Evolutionary conservation across 2,888 invertebrate species (phyloP), one percentile per base, ranked within the genome.

Genomic region (Agriopis leucophaearia): DNA sequence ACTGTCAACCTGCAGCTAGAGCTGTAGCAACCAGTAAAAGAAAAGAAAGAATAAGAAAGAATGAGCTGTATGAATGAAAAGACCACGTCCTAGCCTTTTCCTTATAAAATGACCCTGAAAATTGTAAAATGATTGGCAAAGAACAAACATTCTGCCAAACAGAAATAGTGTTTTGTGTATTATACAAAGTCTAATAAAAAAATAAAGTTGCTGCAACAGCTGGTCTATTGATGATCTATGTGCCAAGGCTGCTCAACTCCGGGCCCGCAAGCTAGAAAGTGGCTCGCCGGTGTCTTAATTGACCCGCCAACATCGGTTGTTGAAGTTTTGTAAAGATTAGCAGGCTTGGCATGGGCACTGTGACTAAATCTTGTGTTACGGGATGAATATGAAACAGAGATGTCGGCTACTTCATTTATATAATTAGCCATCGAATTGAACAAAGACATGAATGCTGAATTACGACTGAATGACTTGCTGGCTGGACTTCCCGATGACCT

Each of bases 81-180:
- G 0, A 18, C 27, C 48, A 27, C 48, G 51, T 38, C 16, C 16
- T n/a, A 10, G 12, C n/a, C 5, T 7, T 54, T 38, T 38, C 55
- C 36, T 13, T 45, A 15, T 42, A 50, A 18, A 55, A 65, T 36
- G 40, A 36, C 60, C 47, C 36, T 50, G 55, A 55, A 56, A 56
- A 60, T 13, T 42, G 35, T 55, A 44, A 55, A 59, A 59, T 47
- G 27, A 59, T 56, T 66, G 61, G 66, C 61, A 56, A 55, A 59
- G 42, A 64, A 64, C 40, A 58, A 57, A 36, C 64, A 59, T 44
- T 55, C 48, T 38, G 60, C 15, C 50, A 16, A 40, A 55, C 66
- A 57, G 59, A 70, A 69, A 72, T 72, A 65, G 57, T 52, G 52
- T 58, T 62, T 64, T 72, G 67, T 59, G 45, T 59, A 66, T 54